Percentiles rank a stretch among this genome's conserved stretches.
Conservation (phyloP, 2,113 vertebrate genomes). For the Falco punctatus region DNA sequence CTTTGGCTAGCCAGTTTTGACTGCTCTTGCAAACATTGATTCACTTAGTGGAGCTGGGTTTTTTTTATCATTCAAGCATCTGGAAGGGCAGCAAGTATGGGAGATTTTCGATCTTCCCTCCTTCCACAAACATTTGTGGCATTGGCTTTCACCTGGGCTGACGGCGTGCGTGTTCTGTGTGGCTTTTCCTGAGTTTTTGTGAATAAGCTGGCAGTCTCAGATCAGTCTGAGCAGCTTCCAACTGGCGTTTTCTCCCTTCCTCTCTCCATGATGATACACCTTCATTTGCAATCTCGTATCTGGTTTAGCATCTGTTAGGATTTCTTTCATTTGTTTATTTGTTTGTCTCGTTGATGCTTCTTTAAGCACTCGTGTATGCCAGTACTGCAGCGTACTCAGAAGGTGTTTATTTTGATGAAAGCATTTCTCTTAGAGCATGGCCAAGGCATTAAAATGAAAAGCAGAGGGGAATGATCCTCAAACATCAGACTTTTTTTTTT, state of each 20-base stretch:
- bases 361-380: neutral
- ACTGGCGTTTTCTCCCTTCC: conserved; percentile 13
- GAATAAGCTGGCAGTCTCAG: conserved; percentile 23
- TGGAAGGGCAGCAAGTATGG: neutral
- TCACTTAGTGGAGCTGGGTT: conserved; percentile 9
- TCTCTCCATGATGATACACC: conserved; percentile 17
- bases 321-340: neutral
- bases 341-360: neutral
- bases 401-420: neutral
- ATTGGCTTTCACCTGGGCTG: conserved; percentile 38
- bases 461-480: conserved; percentile 10
- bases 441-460: conserved; percentile 8
- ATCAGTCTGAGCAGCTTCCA: conserved; percentile 51
- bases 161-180: conserved; percentile 2
- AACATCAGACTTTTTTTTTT: neutral
- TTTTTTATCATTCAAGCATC: neutral
- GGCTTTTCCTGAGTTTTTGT: conserved; percentile 34
- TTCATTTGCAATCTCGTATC: conserved; percentile 41
- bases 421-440: neutral
- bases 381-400: neutral
- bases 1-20: conserved; percentile 21
- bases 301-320: conserved; percentile 14
- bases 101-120: conserved; percentile 23
- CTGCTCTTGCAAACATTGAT: conserved; percentile 15
- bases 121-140: neutral